phyloP scores from a whole-genome alignment of 2,113 vertebrate genomes.

The Theristicus caerulescens region DNA sequence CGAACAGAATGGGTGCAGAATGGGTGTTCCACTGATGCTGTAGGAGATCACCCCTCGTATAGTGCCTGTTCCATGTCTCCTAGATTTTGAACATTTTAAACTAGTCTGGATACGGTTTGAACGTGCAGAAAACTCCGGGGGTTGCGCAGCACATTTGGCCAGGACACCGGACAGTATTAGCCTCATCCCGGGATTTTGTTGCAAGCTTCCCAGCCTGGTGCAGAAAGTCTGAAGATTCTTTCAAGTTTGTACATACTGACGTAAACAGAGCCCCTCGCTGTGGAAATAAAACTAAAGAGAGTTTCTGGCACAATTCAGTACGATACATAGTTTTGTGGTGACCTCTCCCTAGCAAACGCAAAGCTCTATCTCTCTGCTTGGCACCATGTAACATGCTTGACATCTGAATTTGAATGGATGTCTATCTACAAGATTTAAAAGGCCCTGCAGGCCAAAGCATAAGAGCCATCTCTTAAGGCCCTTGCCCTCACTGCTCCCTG shows the following conservation, averaged over 20 bases:
- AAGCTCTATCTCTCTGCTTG: neutral
- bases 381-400: neutral
- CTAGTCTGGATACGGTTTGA: neutral
- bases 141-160: neutral
- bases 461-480: neutral
- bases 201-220: neutral
- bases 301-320: slow-evolving; percentile 36
- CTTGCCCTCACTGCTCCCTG: neutral
- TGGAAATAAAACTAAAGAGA: neutral
- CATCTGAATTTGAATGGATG: neutral
- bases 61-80: neutral
- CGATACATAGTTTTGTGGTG: slow-evolving; percentile 10
- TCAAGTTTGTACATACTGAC: neutral
- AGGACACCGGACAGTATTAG: neutral
- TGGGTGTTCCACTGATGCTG: neutral
- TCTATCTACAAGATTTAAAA: neutral
- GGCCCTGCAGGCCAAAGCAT: neutral
- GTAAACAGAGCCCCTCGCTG: neutral
- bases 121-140: neutral
- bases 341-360: neutral
- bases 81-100: neutral
- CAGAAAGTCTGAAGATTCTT: neutral
- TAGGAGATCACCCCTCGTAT: neutral
- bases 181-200: neutral
- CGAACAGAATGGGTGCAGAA: neutral